A percentile compares a stretch with the other conserved stretches of the same genome.
phyloP scores from a whole-genome alignment of 1,140 invertebrate genomes.

The Grapholita molesta region DNA sequence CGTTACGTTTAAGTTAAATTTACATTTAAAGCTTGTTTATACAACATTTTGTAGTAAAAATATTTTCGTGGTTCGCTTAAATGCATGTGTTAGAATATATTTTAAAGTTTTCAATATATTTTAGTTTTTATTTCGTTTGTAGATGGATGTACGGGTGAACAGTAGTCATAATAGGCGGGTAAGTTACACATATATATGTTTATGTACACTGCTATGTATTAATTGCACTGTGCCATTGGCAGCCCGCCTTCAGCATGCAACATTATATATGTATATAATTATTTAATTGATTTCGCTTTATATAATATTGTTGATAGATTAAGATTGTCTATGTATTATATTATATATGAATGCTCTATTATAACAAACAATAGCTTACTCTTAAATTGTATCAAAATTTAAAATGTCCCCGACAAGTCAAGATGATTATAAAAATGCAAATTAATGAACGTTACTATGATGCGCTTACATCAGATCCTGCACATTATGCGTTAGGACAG shows the following conservation, averaged over 20 bases:
- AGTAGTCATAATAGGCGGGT: constrained; percentile 78
- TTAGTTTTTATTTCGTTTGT: constrained; percentile 77
- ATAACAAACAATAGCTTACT: not conserved
- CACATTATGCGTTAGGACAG: too few species aligned
- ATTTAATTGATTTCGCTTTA: not conserved
- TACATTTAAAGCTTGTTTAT: not conserved
- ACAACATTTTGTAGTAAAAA: not conserved
- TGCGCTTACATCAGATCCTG: not conserved
- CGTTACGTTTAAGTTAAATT: not conserved
- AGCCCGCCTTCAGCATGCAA: constrained; percentile 34
- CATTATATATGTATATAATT: constrained; percentile 20
- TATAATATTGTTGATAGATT: not conserved
- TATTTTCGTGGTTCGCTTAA: not conserved
- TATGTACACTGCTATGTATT: constrained; percentile 42
- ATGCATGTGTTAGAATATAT: constrained; percentile 21
- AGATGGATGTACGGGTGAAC: constrained; percentile 78
- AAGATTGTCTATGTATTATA: not conserved
- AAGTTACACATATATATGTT: constrained; percentile 62
- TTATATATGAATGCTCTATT: not conserved
- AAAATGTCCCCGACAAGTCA: not conserved
- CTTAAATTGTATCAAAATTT: not conserved
- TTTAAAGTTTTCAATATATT: constrained; percentile 52
- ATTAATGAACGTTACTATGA: not conserved
- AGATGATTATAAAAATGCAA: not conserved
- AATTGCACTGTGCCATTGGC: constrained; percentile 26